phyloP scores from a whole-genome alignment of 1,140 invertebrate genomes.

The Psilanteris sp. region DNA sequence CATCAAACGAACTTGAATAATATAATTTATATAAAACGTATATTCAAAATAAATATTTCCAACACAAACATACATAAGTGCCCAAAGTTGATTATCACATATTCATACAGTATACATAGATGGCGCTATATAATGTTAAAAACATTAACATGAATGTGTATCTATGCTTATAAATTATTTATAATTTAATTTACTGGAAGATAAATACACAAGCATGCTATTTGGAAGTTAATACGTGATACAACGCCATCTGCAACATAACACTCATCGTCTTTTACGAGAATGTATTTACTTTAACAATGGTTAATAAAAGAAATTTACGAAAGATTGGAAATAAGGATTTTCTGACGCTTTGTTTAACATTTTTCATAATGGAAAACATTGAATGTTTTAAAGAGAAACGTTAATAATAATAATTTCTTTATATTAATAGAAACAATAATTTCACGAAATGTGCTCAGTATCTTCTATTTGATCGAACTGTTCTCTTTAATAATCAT shows the following conservation, averaged over 20 bases:
- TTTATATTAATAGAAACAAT: slow-evolving; percentile 20
- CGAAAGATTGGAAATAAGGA: no score
- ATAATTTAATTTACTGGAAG: background rate
- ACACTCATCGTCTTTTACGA: background rate
- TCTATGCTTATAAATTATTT: background rate
- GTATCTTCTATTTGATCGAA: no score
- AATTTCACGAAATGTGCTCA: no score
- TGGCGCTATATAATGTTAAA: background rate
- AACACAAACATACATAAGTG: slow-evolving; percentile 8
- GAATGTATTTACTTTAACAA: slow-evolving; percentile 10
- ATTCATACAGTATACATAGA: background rate
- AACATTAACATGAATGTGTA: background rate
- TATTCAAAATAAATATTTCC: slow-evolving; percentile 11
- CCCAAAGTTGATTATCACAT: slow-evolving; percentile 39
- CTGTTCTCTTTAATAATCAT: no score
- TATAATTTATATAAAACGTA: background rate
- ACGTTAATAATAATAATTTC: slow-evolving; percentile 13
- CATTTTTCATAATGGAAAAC: slow-evolving; percentile 7
- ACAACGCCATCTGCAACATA: background rate
- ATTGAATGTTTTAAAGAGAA: slow-evolving; percentile 9
- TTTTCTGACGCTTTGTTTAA: background rate
- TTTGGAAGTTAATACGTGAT: background rate
- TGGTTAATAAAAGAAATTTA: slow-evolving; percentile 24
- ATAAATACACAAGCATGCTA: background rate
- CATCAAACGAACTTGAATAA: slow-evolving; percentile 2